These are phyloP conservation scores for Paramormyrops kingsleyae DNA, from an alignment of 2,113 vertebrate genomes.

Conservation along the genomic window DNA sequence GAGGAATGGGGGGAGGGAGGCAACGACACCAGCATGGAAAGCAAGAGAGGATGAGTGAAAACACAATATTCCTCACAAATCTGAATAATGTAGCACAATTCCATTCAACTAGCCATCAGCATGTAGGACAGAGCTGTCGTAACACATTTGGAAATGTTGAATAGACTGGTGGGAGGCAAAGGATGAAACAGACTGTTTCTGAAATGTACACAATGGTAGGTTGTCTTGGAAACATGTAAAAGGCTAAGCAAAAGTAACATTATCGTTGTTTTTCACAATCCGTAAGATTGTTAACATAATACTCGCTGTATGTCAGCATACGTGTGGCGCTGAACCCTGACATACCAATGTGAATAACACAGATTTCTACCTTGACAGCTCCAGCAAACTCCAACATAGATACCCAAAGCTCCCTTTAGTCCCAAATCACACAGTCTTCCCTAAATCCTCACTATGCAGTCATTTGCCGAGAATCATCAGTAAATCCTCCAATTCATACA, in stretches of 20 bases:
- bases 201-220: neutral
- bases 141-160: neutral
- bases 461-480: neutral
- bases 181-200: neutral
- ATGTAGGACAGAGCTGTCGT: neutral
- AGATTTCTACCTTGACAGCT: neutral
- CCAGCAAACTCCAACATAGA: neutral
- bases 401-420: neutral
- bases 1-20: neutral
- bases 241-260: neutral
- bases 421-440: neutral
- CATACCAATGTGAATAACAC: neutral
- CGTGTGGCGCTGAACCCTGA: neutral
- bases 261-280: neutral
- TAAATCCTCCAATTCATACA: neutral
- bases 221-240: neutral
- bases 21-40: neutral
- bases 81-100: neutral
- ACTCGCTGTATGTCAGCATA: neutral
- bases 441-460: neutral
- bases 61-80: neutral
- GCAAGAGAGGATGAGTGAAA: neutral
- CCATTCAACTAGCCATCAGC: neutral
- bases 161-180: neutral
- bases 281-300: neutral